Conservation (phyloP, 2,113 vertebrate species). For the Onychostruthus taczanowskii region DNA sequence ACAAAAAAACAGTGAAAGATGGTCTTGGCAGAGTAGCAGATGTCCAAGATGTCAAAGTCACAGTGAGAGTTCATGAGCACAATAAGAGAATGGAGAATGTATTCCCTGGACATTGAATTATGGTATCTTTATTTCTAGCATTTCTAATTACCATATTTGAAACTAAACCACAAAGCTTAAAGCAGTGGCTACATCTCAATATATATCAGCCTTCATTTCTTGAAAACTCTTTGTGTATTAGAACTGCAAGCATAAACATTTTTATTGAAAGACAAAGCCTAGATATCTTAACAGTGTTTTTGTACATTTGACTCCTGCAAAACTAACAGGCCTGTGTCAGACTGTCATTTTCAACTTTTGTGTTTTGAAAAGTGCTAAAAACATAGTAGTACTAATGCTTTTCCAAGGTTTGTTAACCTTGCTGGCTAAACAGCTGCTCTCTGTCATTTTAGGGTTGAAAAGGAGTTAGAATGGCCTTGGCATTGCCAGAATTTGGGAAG, state of each 20-base stretch:
- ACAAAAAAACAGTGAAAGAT: not conserved
- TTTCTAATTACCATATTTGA: not conserved
- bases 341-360: constrained; percentile 46
- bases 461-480: constrained; percentile 17
- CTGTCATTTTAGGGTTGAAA: constrained; percentile 61
- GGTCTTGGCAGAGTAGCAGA: not conserved
- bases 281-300: constrained; percentile 34
- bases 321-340: constrained; percentile 21
- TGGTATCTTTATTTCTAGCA: not conserved
- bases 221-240: constrained; percentile 6
- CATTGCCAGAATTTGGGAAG: constrained; percentile 41
- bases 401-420: constrained; percentile 73
- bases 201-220: not conserved
- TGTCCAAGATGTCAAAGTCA: not conserved
- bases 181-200: not conserved
- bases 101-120: not conserved
- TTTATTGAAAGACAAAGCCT: constrained; percentile 31
- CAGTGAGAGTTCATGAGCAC: not conserved
- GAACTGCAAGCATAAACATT: constrained; percentile 10
- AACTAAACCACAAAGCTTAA: constrained; percentile 14
- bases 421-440: constrained; percentile 66
- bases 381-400: constrained; percentile 45
- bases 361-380: constrained; percentile 56
- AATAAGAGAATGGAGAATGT: not conserved
- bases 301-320: constrained; percentile 23